A percentile compares a stretch with the other conserved stretches of the same genome.
Conservation (phyloP, 2,888 invertebrate species). For the Ophion obscuratus region DNA sequence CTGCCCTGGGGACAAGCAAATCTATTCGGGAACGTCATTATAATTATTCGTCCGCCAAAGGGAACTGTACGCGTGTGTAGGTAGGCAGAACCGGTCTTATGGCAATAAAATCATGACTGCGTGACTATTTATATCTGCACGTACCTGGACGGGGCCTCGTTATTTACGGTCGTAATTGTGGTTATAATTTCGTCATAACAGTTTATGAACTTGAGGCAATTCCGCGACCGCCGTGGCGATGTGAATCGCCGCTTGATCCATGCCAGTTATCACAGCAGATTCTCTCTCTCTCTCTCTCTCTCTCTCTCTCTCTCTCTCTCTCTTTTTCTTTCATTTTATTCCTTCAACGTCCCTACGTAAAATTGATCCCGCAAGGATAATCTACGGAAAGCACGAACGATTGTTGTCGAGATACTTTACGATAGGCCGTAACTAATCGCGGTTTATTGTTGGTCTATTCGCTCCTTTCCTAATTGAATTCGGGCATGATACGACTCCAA, state of each 20-base stretch:
- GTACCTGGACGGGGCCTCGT: slow-evolving; percentile 32
- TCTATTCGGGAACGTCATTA: slow-evolving; percentile 36
- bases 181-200: slow-evolving; percentile 63
- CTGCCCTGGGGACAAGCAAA: slow-evolving; percentile 18
- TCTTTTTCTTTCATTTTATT: background rate
- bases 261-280: slow-evolving; percentile 19
- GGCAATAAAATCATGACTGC: slow-evolving; percentile 37
- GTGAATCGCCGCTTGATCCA: slow-evolving; percentile 62
- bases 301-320: background rate
- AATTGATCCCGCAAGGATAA: background rate
- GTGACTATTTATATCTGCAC: slow-evolving; percentile 17
- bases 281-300: background rate
- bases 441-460: background rate
- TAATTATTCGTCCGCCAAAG: slow-evolving; percentile 48
- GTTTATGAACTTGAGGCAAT: slow-evolving; percentile 42
- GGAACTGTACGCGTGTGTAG: slow-evolving; percentile 3
- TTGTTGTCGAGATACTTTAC: background rate
- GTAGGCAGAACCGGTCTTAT: background rate
- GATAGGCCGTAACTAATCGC: background rate
- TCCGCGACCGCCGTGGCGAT: slow-evolving; percentile 49
- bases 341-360: background rate
- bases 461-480: background rate
- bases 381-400: background rate
- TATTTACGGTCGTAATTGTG: slow-evolving; percentile 64
- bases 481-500: background rate